Conservation (phyloP, 2,888 invertebrate species). For the Athetis lepigone region DNA sequence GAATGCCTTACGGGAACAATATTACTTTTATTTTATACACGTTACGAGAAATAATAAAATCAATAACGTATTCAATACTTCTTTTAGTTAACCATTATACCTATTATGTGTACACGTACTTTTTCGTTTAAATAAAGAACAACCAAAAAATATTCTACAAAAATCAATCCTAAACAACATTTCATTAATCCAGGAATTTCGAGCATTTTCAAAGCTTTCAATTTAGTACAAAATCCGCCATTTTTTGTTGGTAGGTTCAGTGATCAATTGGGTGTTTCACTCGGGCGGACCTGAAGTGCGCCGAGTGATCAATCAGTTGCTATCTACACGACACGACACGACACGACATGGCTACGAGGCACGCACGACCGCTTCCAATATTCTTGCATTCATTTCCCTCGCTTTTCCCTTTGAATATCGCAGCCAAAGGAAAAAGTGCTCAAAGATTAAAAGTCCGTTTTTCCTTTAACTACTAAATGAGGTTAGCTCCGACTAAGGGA, state of each 20-base stretch:
- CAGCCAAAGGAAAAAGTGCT: slow-evolving; percentile 41
- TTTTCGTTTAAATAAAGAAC: too few relatives aligned
- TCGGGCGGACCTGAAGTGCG: slow-evolving; percentile 39
- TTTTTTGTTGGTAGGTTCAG: slow-evolving; percentile 37
- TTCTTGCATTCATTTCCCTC: slow-evolving; percentile 32
- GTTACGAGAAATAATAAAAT: too few relatives aligned
- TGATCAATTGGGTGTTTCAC: slow-evolving; percentile 57
- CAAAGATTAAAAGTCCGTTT: slow-evolving; percentile 51
- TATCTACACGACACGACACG: slow-evolving; percentile 59
- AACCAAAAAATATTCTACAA: too few relatives aligned
- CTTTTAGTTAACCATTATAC: too few relatives aligned
- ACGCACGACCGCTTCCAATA: slow-evolving; percentile 50
- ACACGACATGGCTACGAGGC: slow-evolving; percentile 40
- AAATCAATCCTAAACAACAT: slow-evolving; percentile 1
- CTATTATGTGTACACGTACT: too few relatives aligned
- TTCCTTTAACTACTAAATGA: slow-evolving; percentile 45
- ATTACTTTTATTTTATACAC: too few relatives aligned
- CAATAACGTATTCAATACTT: too few relatives aligned
- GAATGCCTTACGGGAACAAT: too few relatives aligned
- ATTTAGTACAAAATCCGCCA: slow-evolving; percentile 12
- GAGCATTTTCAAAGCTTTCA: neutral
- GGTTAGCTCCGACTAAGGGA: slow-evolving; percentile 22
- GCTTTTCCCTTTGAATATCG: slow-evolving; percentile 50
- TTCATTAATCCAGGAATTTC: slow-evolving; percentile 16
- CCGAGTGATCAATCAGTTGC: slow-evolving; percentile 66